Conservation (phyloP, 2,888 invertebrate genomes). For the Euplagia quadripunctaria region DNA sequence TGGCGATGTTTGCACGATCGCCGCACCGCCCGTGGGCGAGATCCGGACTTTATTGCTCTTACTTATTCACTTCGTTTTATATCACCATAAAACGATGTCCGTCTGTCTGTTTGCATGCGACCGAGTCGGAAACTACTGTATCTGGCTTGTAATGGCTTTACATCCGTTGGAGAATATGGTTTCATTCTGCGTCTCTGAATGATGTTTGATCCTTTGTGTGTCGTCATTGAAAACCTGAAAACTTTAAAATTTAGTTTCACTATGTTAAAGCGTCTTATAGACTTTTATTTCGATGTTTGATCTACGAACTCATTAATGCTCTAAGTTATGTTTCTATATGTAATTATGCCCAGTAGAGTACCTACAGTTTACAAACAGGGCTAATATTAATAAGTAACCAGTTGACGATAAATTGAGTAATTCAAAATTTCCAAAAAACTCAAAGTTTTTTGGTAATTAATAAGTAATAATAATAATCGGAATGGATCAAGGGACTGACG, state of each 20-base stretch:
- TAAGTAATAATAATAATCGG: too few relatives aligned
- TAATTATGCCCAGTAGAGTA: too few relatives aligned
- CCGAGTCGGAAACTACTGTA: slow-evolving; percentile 25
- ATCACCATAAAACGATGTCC: slow-evolving; percentile 52
- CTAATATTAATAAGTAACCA: too few relatives aligned
- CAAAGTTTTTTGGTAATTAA: too few relatives aligned
- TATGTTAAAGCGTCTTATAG: neutral
- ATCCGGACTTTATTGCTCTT: slow-evolving; percentile 78
- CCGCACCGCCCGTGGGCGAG: slow-evolving; percentile 75
- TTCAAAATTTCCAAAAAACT: too few relatives aligned
- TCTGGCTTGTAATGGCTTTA: slow-evolving; percentile 25
- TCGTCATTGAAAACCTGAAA: neutral
- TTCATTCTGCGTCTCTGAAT: neutral
- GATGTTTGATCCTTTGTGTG: neutral
- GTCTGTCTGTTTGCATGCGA: slow-evolving; percentile 29
- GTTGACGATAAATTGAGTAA: too few relatives aligned
- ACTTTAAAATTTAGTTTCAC: neutral
- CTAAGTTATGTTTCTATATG: too few relatives aligned
- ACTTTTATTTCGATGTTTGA: neutral
- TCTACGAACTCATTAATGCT: too few relatives aligned
- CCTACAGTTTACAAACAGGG: too few relatives aligned
- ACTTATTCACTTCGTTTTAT: slow-evolving; percentile 73
- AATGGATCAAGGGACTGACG: too few relatives aligned
- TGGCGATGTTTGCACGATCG: slow-evolving; percentile 75
- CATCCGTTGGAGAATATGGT: neutral